Evolutionary conservation across 1,140 invertebrate genomes (phyloP), one percentile per base, ranked within the genome.

Genomic region (Carposina sasakii): DNA sequence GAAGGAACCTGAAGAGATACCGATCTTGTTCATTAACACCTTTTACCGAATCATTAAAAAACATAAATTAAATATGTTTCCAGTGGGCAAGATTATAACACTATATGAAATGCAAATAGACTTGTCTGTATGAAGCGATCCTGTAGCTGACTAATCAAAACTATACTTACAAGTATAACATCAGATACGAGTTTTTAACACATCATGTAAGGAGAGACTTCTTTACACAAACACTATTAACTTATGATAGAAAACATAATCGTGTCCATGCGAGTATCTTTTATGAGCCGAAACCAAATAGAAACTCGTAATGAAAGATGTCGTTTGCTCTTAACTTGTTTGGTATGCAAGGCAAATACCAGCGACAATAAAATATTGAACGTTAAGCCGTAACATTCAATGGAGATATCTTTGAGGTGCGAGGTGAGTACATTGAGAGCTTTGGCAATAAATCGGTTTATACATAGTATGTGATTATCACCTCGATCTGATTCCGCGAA

Each of bases 241-340:
- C 69, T 75, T 78, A 76, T 77, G 67, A 78, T 81, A 81, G 78
- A 81, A 77, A 81, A 78, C 76, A 65, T 81, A 83, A 83, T 83
- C 73, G 67, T 55, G 61, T 73, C 65, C 57, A 63, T 69, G 74
- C 72, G 67, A 82, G 72, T 63, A 63, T 43, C 63, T 71, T 81
- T 79, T 78, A 78, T 79, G 76, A 76, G 68, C 51, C 73, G 63
- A 73, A 78, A 84, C 78, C 81, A 84, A 84, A 81, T 84, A 81
- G 81, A 84, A 84, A 84, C 77, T 76, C 81, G 77, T 72, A 84
- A 81, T 81, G 73, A 78, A 78, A 75, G 76, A 83, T 79, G 75
- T 76, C 67, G 61, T 74, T 57, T 69, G 55, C 71, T 58, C 54
- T 63, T 46, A 66, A 69, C 66, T 64, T 77, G 76, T 78, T 74